Evolutionary conservation across 2,888 invertebrate species (phyloP).

Genomic region (Opisthograptis luteolata): DNA sequence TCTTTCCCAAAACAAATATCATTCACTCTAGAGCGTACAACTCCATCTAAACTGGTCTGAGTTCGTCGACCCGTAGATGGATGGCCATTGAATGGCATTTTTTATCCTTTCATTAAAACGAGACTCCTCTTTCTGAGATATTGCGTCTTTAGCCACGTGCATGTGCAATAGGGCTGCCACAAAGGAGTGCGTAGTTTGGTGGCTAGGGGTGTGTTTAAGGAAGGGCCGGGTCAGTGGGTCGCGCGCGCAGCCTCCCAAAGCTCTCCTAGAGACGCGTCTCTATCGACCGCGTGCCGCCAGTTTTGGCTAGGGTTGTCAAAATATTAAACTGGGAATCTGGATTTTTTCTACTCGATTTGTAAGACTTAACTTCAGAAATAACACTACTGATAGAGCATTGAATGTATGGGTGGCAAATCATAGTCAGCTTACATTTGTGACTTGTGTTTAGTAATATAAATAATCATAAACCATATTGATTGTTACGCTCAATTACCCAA

Average conservation of each 20-base stretch:
- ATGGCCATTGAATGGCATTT: slow-evolving; percentile 52
- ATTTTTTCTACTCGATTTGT: too few relatives aligned
- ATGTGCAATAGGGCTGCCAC: slow-evolving; percentile 61
- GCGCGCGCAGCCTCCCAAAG: slow-evolving; percentile 83
- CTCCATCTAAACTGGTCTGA: slow-evolving; percentile 32
- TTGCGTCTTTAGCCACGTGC: slow-evolving; percentile 48
- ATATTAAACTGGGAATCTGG: neutral
- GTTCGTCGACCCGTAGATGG: slow-evolving; percentile 48
- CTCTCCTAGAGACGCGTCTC: slow-evolving; percentile 77
- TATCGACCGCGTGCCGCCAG: slow-evolving; percentile 79
- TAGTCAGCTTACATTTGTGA: too few relatives aligned
- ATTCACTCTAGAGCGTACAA: neutral
- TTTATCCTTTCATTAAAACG: slow-evolving; percentile 47
- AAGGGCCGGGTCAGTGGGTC: slow-evolving; percentile 86
- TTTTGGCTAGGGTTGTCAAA: slow-evolving; percentile 64
- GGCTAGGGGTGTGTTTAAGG: slow-evolving; percentile 51
- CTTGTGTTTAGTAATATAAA: neutral
- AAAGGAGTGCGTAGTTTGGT: slow-evolving; percentile 42
- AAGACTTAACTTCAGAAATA: too few relatives aligned
- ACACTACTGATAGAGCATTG: neutral
- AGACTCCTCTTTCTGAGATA: slow-evolving; percentile 39
- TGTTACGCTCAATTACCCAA: neutral
- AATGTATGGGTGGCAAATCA: neutral
- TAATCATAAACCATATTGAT: neutral
- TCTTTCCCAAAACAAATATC: slow-evolving; percentile 14